Base-by-base conservation (phyloP, 2,797 vertebrate genomes). In the Myotis pilosus region DNA sequence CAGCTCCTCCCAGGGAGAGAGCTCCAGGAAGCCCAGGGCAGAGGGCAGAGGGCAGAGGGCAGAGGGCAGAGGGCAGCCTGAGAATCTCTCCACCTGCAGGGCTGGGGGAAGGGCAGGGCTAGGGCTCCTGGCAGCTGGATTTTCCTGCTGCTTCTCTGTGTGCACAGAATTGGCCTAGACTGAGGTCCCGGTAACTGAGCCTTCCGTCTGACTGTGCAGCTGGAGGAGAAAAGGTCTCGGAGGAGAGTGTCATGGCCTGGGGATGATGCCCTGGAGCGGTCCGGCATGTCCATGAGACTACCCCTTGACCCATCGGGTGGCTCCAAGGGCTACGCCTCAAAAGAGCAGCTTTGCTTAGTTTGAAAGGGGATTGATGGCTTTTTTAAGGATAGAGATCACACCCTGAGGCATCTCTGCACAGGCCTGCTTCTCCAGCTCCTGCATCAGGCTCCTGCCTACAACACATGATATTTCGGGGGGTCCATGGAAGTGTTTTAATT, bases 1-100 rank as follows among this genome's bases (percentile, higher is more conserved):
- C 55, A 57, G 36, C 38, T 66, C 79, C 71, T 95, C 66, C 89
- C 87, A 64, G 74, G 69, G 41, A 90, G 87, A 85, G 17, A 66
- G 89, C 30, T 72, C 17, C 19, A 19, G 66, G 55, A 89, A 69
- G 33, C 60, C 8, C 17, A 88, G 78, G 38, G 28, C 11, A 9
- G 36, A 51, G 75, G 84, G 30, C 49, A 1, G 36, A 75, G 64
- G 53, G 47, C 84, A 1, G n/a, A 76, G 64, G 60, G 47, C 84
- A 1, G n/a, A 75, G 64, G 60, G 47, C 84, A 79, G 71, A 93
- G 76, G 36, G 33, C 53, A 68, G 17, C 19, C 9, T 0, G 6
- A 76, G 23, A 20, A n/a, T 91, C 57, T 68, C 53, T 38, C 69
- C 69, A 51, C 36, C 60, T 66, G 33, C 1, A 9, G n/a, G 19